Evolutionary conservation across 2,113 vertebrate species (phyloP), one percentile per base, ranked within the genome.

Genomic region (Axis porcinus): DNA sequence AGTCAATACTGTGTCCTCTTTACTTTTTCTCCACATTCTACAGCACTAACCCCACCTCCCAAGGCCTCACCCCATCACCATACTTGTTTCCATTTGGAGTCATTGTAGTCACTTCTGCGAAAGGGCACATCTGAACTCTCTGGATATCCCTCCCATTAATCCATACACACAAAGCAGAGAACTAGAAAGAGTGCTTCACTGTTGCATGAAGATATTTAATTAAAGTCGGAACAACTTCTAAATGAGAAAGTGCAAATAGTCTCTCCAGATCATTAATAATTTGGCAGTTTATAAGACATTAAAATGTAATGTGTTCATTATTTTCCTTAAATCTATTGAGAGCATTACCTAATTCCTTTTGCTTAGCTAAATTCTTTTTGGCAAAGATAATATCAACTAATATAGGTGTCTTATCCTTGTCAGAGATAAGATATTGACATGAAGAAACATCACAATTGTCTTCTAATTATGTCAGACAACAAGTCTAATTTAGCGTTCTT

Each of bases 291-390:
- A 87, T 97, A 98, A 98, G 96, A 97, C 92, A 98, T 98, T 98
- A 98, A 98, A 98, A 97, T 98, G 88, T 97, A 98, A 98, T 96
- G 52, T 95, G 94, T 97, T 97, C 93, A 97, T 98, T 98, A 97
- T 98, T 98, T 98, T 98, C 86, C 94, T 98, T 97, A 98, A 93
- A 94, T 98, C 78, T 97, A 95, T 97, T 81, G 98, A 97, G 62
- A 97, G 1, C 17, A 85, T 98, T 98, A 95, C 64, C 86, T 84
- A 96, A 97, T 97, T 85, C 28, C 87, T 96, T 47, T 97, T 98
- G 74, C 45, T 97, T 96, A 89, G 50, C 84, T 93, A 25, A 97
- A 95, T 28, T 94, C 92, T 95, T 89, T 91, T 96, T 84, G 87
- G 50, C 47, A 2, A 0, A 62, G 64, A 96, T 93, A 93, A 91